Conservation (phyloP, 1,140 invertebrate species). For the Cotesia chilonis region DNA sequence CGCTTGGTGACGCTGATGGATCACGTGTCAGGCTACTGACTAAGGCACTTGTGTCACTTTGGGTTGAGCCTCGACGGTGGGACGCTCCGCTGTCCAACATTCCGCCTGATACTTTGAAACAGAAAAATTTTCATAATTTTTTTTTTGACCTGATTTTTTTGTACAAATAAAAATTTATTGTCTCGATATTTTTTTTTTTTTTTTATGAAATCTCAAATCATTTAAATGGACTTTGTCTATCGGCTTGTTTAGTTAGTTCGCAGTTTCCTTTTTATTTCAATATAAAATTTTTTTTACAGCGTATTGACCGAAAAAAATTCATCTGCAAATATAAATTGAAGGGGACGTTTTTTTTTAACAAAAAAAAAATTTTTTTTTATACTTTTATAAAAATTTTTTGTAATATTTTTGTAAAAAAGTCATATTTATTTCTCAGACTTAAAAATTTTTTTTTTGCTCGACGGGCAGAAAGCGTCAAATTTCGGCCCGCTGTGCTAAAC, state of each 20-base stretch:
- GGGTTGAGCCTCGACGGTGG: constrained; percentile 68
- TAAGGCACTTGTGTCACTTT: constrained; percentile 74
- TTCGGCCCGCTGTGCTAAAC: too few relatives aligned
- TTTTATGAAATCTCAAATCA: neutral
- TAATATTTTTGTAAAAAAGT: too few relatives aligned
- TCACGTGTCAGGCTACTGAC: constrained; percentile 72
- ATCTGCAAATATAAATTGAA: neutral
- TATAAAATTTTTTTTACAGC: neutral
- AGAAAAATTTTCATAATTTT: constrained; percentile 32
- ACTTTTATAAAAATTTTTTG: too few relatives aligned
- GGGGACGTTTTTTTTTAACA: too few relatives aligned
- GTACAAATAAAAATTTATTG: neutral
- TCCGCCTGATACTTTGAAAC: constrained; percentile 58
- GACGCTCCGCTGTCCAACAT: constrained; percentile 62
- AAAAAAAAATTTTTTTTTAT: too few relatives aligned
- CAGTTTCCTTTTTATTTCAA: neutral
- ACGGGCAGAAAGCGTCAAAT: too few relatives aligned
- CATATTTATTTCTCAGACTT: too few relatives aligned
- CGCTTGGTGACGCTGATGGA: constrained; percentile 68
- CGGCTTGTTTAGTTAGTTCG: neutral
- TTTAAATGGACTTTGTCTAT: neutral
- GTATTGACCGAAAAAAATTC: neutral
- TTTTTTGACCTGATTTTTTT: neutral
- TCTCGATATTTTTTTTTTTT: neutral
- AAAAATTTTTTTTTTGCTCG: too few relatives aligned